phyloP scores from a whole-genome alignment of 1,140 invertebrate genomes.

The Zaprionus kolodkinae region DNA sequence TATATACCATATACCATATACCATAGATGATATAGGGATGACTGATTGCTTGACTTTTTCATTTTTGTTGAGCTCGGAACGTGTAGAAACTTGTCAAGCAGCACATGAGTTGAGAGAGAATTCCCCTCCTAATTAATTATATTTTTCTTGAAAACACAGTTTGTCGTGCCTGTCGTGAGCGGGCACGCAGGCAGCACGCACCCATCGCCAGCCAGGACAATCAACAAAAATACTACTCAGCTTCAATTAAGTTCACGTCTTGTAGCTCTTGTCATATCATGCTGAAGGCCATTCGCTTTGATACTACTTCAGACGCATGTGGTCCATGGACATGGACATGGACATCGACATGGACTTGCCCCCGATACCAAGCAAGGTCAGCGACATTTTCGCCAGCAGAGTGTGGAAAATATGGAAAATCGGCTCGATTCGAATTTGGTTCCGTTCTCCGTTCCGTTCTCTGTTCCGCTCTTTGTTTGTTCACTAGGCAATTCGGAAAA shows the following conservation, averaged over 20 bases:
- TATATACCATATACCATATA: constrained; percentile 1
- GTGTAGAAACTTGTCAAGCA: not conserved
- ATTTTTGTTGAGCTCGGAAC: too few relatives aligned
- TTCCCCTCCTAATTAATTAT: not conserved
- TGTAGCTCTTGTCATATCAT: constrained; percentile 34
- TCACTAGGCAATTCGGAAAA: constrained; percentile 59
- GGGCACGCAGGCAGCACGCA: too few relatives aligned
- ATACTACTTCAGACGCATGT: constrained; percentile 29
- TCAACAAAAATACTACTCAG: constrained; percentile 15
- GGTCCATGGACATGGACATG: constrained; percentile 1
- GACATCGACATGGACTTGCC: constrained; percentile 31
- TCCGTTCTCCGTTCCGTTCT: constrained; percentile 11
- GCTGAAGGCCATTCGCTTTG: constrained; percentile 37
- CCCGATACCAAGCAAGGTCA: constrained; percentile 50
- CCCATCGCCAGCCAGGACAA: constrained; percentile 20
- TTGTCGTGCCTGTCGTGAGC: not conserved
- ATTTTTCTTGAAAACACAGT: not conserved
- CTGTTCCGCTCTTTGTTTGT: constrained; percentile 39
- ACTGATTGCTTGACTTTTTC: constrained; percentile 5
- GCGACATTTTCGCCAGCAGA: constrained; percentile 30
- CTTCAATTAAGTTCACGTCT: constrained; percentile 22
- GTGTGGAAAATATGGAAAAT: constrained; percentile 40
- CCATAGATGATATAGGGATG: not conserved
- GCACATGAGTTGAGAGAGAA: not conserved
- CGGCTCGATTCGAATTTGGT: not conserved